Conservation (phyloP, 1,140 invertebrate genomes). For the Eriosoma lanigerum region DNA sequence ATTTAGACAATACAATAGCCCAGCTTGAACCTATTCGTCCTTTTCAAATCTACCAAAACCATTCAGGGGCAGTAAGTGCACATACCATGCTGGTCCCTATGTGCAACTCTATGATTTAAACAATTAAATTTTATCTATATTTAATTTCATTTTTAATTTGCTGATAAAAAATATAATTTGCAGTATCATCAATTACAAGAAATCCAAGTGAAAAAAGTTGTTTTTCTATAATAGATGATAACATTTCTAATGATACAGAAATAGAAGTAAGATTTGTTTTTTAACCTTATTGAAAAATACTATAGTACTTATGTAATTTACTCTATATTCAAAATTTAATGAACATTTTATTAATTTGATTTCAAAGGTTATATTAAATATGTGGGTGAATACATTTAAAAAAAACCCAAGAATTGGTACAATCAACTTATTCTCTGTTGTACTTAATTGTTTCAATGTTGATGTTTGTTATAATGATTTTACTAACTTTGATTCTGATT, state of each 20-base stretch:
- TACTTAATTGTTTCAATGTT: constrained; percentile 29
- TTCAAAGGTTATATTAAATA: constrained; percentile 18
- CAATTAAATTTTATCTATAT: too few relatives aligned
- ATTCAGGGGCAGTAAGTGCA: too few relatives aligned
- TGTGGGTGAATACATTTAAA: constrained; percentile 12
- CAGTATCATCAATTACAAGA: not conserved
- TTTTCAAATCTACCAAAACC: too few relatives aligned
- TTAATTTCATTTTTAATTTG: too few relatives aligned
- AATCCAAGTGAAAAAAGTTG: not conserved
- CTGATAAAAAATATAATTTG: not conserved
- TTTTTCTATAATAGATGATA: not conserved
- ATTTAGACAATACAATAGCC: too few relatives aligned
- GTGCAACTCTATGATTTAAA: too few relatives aligned
- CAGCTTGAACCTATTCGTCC: too few relatives aligned
- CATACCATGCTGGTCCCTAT: too few relatives aligned
- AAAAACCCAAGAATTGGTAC: constrained; percentile 17
- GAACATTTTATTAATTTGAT: not conserved
- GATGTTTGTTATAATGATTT: constrained; percentile 15
- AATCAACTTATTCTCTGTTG: constrained; percentile 28
- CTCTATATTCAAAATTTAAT: too few relatives aligned
- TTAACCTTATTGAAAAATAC: not conserved
- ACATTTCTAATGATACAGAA: constrained; percentile 5
- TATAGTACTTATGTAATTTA: too few relatives aligned
- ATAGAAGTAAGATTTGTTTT: not conserved
- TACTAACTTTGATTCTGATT: not conserved